phyloP scores from a whole-genome alignment of 1,140 invertebrate species.

The Phymastichus coffea region DNA sequence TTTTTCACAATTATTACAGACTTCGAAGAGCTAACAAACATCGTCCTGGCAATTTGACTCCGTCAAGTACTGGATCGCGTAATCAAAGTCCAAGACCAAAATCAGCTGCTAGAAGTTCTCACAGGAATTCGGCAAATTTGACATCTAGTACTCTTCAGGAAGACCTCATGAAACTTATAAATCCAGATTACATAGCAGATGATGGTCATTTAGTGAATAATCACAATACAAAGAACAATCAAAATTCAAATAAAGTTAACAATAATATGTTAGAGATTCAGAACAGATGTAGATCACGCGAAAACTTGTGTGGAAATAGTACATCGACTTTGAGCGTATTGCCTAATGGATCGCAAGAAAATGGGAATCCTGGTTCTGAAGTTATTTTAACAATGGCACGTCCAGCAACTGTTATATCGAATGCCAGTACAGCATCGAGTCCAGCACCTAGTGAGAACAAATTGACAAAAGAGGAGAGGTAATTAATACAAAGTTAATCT shows the following conservation, averaged over 20 bases:
- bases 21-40: constrained; percentile 51
- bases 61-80: constrained; percentile 57
- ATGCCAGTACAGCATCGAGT: constrained; percentile 64
- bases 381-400: constrained; percentile 72
- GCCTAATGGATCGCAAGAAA: constrained; percentile 45
- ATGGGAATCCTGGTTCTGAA: constrained; percentile 56
- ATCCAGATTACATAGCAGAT: constrained; percentile 73
- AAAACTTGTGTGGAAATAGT: constrained; percentile 57
- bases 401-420: constrained; percentile 72
- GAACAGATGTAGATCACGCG: constrained; percentile 56
- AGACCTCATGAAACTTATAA: constrained; percentile 85
- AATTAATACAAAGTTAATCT: no score
- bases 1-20: constrained; percentile 27
- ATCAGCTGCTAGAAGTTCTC: constrained; percentile 53
- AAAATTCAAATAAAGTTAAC: constrained; percentile 47
- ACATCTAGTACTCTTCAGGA: constrained; percentile 76
- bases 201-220: constrained; percentile 44
- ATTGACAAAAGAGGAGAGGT: constrained; percentile 63
- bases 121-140: constrained; percentile 65
- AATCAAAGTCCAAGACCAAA: constrained; percentile 65
- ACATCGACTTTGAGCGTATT: constrained; percentile 48
- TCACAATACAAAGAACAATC: constrained; percentile 43
- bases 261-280: constrained; percentile 53
- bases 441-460: constrained; percentile 63
- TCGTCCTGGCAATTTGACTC: constrained; percentile 47